Percentiles rank a stretch among this genome's conserved stretches.
phyloP scores from a whole-genome alignment of 23 tunicate genomes.

The Trididemnum clinides region DNA sequence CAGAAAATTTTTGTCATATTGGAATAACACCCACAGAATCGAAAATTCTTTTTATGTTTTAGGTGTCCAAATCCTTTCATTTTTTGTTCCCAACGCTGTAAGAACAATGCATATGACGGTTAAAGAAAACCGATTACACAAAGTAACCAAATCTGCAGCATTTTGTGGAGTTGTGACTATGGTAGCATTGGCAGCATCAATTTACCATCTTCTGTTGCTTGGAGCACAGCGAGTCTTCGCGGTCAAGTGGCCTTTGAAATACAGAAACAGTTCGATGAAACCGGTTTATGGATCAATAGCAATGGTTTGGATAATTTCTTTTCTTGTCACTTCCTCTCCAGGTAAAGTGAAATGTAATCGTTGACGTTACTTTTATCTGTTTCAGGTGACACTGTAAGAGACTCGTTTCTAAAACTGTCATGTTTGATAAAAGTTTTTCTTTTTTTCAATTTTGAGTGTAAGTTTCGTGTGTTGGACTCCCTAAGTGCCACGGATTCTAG shows the following conservation, averaged over 20 bases:
- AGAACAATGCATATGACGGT: neutral
- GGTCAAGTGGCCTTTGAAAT: neutral
- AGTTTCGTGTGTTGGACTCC: no score
- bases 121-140: neutral
- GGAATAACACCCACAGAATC: no score
- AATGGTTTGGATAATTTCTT: neutral
- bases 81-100: neutral
- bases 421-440: no score
- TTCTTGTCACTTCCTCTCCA: neutral
- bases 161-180: neutral
- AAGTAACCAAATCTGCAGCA: neutral
- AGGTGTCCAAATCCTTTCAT: neutral
- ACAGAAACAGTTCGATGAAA: neutral
- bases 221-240: neutral
- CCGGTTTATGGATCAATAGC: neutral
- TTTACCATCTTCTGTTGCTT: neutral
- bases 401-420: no score
- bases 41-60: no score
- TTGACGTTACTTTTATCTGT: no score
- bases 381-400: no score
- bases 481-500: no score
- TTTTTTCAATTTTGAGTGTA: no score
- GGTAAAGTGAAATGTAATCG: no score
- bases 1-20: no score
- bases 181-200: neutral